Conservation (phyloP, 2,797 vertebrate species). For the Coluber constrictor region DNA sequence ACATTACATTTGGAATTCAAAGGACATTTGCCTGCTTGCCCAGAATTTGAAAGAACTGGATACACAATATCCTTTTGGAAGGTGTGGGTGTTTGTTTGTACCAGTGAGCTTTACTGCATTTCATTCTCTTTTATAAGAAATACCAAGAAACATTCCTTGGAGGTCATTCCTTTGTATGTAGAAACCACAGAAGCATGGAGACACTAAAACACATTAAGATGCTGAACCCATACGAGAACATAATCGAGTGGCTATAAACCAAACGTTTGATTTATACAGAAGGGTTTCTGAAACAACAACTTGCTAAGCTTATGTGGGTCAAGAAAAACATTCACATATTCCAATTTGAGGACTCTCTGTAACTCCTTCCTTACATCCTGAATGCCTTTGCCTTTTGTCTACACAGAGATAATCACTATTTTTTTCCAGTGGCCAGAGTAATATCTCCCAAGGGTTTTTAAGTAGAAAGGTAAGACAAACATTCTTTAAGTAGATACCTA, state of each 20-base stretch:
- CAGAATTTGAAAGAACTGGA: background rate
- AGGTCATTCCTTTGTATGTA: conserved; percentile 60
- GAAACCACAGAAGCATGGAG: conserved; percentile 46
- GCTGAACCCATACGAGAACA: background rate
- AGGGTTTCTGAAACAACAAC: background rate
- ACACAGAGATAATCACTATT: background rate
- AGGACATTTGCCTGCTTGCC: conserved; percentile 8
- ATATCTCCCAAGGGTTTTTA: background rate
- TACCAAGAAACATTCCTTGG: conserved; percentile 61
- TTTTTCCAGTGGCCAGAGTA: background rate
- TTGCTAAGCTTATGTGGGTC: background rate
- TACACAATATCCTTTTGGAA: conserved; percentile 17
- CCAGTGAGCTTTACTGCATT: conserved; percentile 43
- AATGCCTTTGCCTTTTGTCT: background rate
- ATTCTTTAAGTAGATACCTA: background rate
- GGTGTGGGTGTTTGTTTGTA: conserved; percentile 27
- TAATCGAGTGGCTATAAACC: background rate
- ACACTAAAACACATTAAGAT: background rate
- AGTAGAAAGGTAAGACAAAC: background rate
- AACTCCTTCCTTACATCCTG: background rate
- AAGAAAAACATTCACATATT: background rate
- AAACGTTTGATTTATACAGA: background rate
- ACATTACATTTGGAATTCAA: background rate
- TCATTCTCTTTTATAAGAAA: conserved; percentile 42
- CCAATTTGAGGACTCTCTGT: background rate